These are phyloP conservation scores for Grammomys surdaster DNA, from an alignment of 2,113 vertebrate genomes.

Conservation along the genomic window DNA sequence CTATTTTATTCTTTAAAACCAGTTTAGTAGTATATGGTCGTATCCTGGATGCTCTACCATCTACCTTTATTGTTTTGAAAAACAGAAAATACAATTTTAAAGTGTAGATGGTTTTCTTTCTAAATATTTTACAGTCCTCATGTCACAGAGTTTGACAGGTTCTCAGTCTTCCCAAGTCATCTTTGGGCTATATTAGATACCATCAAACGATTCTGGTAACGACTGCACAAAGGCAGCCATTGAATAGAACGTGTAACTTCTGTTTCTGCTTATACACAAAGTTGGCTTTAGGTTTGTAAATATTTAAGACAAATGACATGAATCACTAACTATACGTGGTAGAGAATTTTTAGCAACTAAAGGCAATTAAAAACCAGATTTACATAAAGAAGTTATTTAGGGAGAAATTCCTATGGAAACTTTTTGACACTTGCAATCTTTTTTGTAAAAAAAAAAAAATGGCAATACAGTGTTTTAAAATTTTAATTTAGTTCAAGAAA, in stretches of 20 bases:
- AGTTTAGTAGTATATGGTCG: slow-evolving; percentile 49
- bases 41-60: neutral
- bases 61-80: slow-evolving; percentile 53
- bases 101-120: slow-evolving; percentile 58
- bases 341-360: slow-evolving; percentile 65
- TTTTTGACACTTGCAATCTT: slow-evolving; percentile 71
- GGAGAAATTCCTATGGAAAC: slow-evolving; percentile 64
- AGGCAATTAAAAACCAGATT: slow-evolving; percentile 67
- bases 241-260: neutral
- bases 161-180: slow-evolving; percentile 31
- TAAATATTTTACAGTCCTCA: slow-evolving; percentile 69
- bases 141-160: neutral
- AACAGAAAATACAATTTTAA: slow-evolving; percentile 49
- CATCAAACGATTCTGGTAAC: slow-evolving; percentile 59
- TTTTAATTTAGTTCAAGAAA: slow-evolving; percentile 82
- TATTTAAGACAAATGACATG: slow-evolving; percentile 73
- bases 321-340: slow-evolving; percentile 45
- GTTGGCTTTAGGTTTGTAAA: slow-evolving; percentile 71
- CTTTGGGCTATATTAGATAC: neutral
- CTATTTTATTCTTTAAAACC: slow-evolving; percentile 46
- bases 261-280: slow-evolving; percentile 39
- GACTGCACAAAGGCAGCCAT: slow-evolving; percentile 36
- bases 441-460: slow-evolving; percentile 30
- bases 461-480: slow-evolving; percentile 78
- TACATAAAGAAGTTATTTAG: slow-evolving; percentile 68